Evolutionary conservation across 2,888 invertebrate genomes (phyloP).

Genomic region (Lepidochitona cinerea): DNA sequence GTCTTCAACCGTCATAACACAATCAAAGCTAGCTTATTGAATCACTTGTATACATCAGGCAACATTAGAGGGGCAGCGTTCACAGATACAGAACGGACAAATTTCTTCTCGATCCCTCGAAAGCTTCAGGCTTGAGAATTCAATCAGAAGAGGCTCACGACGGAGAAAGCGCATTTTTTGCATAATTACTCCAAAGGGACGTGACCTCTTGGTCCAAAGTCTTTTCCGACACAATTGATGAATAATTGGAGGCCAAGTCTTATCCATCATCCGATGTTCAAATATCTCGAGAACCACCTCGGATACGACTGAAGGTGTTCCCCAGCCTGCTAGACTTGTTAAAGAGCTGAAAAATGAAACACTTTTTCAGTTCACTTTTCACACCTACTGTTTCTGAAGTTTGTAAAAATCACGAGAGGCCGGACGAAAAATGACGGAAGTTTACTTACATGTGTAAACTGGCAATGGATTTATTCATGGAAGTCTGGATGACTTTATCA

Average conservation of each 20-base stretch:
- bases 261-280: conserved; percentile 3
- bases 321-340: not conserved
- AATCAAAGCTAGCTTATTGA: conserved; percentile 6
- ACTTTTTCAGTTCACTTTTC: not conserved
- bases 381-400: too few species aligned
- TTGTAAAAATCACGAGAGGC: too few species aligned
- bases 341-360: too few species aligned
- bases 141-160: conserved; percentile 1
- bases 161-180: not conserved
- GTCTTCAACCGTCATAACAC: conserved; percentile 1
- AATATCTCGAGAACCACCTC: too few species aligned
- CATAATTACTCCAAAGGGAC: conserved; percentile 8
- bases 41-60: conserved; percentile 5
- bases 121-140: conserved; percentile 1
- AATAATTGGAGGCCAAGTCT: not conserved
- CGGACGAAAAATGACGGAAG: too few species aligned
- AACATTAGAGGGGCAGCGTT: not conserved
- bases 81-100: not conserved
- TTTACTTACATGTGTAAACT: too few species aligned
- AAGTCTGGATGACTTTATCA: too few species aligned
- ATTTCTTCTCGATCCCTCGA: not conserved
- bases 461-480: too few species aligned
- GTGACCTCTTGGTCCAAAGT: not conserved
- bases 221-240: conserved; percentile 5
- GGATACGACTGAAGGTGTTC: not conserved